Conservation (phyloP, 2,113 vertebrate species). For the Passer domesticus region DNA sequence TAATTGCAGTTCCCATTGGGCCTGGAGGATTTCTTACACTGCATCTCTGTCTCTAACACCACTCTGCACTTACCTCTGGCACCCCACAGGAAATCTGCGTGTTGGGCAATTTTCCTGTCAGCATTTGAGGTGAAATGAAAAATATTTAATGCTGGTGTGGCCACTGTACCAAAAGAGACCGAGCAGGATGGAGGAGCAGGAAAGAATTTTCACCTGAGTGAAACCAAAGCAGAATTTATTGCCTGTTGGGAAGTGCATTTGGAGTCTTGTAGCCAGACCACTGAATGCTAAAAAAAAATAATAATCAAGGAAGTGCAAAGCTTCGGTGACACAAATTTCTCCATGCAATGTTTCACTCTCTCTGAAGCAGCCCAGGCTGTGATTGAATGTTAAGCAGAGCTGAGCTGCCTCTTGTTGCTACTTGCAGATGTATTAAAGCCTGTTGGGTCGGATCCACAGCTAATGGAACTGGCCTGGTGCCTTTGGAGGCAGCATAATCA, state of each 20-base stretch:
- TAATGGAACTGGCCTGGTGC: constrained; percentile 46
- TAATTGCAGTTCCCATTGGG: neutral
- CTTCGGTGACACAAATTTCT: neutral
- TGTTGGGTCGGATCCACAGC: constrained; percentile 36
- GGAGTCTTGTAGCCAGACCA: neutral
- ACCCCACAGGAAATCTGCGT: neutral
- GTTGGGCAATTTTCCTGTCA: neutral
- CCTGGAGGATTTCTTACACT: neutral
- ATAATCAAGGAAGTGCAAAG: neutral
- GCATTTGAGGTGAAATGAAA: neutral
- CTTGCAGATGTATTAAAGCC: constrained; percentile 47
- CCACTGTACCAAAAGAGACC: neutral
- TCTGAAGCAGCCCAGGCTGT: neutral
- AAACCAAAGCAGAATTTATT: constrained; percentile 4
- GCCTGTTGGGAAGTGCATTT: neutral
- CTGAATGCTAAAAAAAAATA: neutral
- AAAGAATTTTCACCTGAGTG: neutral
- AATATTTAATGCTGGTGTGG: neutral
- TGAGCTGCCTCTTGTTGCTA: constrained; percentile 27
- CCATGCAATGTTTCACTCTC: neutral
- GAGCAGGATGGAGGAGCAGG: neutral
- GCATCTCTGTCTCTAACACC: neutral
- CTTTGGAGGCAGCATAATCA: constrained; percentile 37
- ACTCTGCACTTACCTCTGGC: neutral
- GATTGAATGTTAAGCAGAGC: constrained; percentile 37